A percentile compares a stretch with the other conserved stretches of the same genome.
These are phyloP conservation scores for Dimorphilus gyrociliatus DNA, from an alignment of 2,888 invertebrate species.

Conservation along the genomic window DNA sequence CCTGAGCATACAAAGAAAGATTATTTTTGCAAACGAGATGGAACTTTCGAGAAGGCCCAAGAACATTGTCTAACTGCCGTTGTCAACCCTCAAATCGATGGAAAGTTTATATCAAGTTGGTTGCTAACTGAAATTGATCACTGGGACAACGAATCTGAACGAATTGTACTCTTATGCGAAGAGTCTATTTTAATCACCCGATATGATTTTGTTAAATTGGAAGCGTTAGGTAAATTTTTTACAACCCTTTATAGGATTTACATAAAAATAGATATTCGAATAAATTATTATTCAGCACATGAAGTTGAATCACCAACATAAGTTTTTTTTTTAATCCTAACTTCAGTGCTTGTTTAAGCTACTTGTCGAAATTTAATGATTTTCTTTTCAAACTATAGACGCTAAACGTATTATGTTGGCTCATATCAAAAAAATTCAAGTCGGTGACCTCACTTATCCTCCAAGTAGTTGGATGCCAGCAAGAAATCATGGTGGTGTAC, in stretches of 20 bases:
- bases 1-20: too few relatives aligned
- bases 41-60: constrained; percentile 55
- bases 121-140: constrained; percentile 65
- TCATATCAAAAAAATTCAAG: constrained; percentile 52
- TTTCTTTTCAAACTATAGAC: too few relatives aligned
- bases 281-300: too few relatives aligned
- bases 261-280: too few relatives aligned
- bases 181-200: constrained; percentile 55
- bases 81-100: constrained; percentile 51
- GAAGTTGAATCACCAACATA: too few relatives aligned
- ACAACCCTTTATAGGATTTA: too few relatives aligned
- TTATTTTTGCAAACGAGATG: constrained; percentile 52
- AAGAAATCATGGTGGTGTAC: constrained; percentile 52
- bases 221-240: too few relatives aligned
- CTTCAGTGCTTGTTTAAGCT: too few relatives aligned
- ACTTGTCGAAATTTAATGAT: too few relatives aligned
- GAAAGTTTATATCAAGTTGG: constrained; percentile 57
- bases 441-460: constrained; percentile 66
- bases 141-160: constrained; percentile 71
- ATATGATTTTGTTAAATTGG: constrained; percentile 68
- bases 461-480: constrained; percentile 63
- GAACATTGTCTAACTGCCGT: constrained; percentile 49
- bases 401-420: constrained; percentile 52
- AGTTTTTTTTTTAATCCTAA: too few relatives aligned
- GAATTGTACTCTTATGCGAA: constrained; percentile 57